phyloP scores from a whole-genome alignment of 2,797 vertebrate species.

The Clarias pachynema region DNA sequence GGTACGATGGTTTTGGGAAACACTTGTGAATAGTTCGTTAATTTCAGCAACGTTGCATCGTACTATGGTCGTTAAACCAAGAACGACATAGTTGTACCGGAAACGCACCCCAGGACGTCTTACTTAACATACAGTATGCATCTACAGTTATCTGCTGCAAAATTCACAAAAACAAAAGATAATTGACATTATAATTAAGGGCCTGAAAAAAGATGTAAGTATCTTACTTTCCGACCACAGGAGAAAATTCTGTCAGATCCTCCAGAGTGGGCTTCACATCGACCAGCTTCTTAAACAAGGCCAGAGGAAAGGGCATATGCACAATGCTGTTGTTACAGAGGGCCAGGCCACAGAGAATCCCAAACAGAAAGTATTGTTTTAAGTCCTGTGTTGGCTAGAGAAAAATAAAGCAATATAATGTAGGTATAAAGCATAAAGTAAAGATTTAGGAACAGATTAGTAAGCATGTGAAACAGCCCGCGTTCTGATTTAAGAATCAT shows the following conservation, averaged over 20 bases:
- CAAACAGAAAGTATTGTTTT: slow-evolving; percentile 90
- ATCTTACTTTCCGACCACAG: slow-evolving; percentile 81
- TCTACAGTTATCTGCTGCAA: not conserved
- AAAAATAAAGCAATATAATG: not conserved
- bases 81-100: too few relatives aligned
- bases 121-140: not conserved
- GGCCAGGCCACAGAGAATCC: slow-evolving; percentile 91
- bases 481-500: slow-evolving; percentile 25
- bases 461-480: not conserved
- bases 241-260: slow-evolving; percentile 89
- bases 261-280: slow-evolving; percentile 84
- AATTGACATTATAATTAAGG: not conserved
- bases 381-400: slow-evolving; percentile 82
- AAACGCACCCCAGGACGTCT: too few relatives aligned
- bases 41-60: too few relatives aligned
- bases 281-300: slow-evolving; percentile 91
- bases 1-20: too few relatives aligned
- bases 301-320: slow-evolving; percentile 87
- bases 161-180: not conserved
- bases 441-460: not conserved
- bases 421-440: not conserved
- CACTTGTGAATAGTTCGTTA: too few relatives aligned
- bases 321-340: slow-evolving; percentile 91
- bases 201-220: not conserved
- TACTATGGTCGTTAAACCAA: too few relatives aligned